A percentile compares a stretch with the other conserved stretches of the same genome.
Conservation (phyloP, 2,113 vertebrate species). For the Thymallus thymallus region DNA sequence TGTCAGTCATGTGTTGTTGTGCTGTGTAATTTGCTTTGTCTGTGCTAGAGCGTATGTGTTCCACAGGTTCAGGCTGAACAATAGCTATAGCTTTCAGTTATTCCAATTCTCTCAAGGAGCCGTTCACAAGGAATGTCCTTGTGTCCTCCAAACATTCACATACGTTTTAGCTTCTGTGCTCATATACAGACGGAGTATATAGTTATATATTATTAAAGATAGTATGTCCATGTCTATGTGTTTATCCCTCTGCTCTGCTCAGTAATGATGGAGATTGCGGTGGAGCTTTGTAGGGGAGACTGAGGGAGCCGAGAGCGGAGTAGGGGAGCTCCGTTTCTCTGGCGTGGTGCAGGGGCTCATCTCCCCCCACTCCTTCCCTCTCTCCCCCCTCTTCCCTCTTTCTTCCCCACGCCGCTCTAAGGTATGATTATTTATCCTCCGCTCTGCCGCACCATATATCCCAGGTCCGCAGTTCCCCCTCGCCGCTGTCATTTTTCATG, state of each 20-base stretch:
- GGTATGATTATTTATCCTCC: slow-evolving; percentile 74
- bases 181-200: slow-evolving; percentile 33
- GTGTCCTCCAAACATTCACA: neutral
- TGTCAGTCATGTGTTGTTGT: slow-evolving; percentile 27
- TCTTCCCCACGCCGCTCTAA: slow-evolving; percentile 50
- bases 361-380: slow-evolving; percentile 57
- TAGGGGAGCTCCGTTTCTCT: slow-evolving; percentile 63
- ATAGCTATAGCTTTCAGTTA: no score
- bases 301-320: slow-evolving; percentile 49
- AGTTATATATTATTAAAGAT: slow-evolving; percentile 6
- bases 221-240: neutral
- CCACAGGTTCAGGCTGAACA: neutral
- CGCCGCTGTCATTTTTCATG: slow-evolving; percentile 73
- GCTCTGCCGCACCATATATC: slow-evolving; percentile 67
- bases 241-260: slow-evolving; percentile 26
- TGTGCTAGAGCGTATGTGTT: slow-evolving; percentile 7
- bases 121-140: neutral
- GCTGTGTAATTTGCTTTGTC: slow-evolving; percentile 41
- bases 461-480: slow-evolving; percentile 66
- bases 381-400: neutral
- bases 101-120: neutral
- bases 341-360: slow-evolving; percentile 67
- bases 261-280: slow-evolving; percentile 41
- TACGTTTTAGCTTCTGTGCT: slow-evolving; percentile 20
- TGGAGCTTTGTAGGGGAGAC: slow-evolving; percentile 54